These are phyloP conservation scores for Yponomeuta plumbellus DNA, from an alignment of 2,888 invertebrate species.

Conservation along the genomic window DNA sequence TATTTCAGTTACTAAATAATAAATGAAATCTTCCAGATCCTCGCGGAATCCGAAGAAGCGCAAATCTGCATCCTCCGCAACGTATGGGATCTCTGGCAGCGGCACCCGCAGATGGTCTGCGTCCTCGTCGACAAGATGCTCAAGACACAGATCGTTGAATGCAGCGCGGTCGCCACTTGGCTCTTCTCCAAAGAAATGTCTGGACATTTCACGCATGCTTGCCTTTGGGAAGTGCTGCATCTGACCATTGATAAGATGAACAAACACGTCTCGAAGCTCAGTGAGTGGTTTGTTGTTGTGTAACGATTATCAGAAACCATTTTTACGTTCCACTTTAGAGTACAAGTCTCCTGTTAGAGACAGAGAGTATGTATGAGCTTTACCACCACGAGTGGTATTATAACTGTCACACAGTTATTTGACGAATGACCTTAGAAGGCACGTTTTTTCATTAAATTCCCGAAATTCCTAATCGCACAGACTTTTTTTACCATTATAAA, in stretches of 20 bases:
- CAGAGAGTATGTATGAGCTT: no score
- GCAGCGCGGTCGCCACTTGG: constrained; percentile 98
- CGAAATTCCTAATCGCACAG: no score
- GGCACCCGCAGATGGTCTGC: constrained; percentile 97
- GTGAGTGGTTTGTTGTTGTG: constrained; percentile 49
- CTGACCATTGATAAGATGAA: constrained; percentile 97
- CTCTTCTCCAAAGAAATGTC: constrained; percentile 97
- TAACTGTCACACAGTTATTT: no score
- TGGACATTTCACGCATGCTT: constrained; percentile 92
- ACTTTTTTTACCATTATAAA: no score
- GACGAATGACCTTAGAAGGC: no score
- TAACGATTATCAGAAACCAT: constrained; percentile 53
- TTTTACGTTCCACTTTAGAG: background rate
- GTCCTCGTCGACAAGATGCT: constrained; percentile 97
- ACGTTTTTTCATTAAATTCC: no score
- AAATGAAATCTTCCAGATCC: constrained; percentile 80
- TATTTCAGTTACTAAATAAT: no score
- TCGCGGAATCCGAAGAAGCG: constrained; percentile 96
- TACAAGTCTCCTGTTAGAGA: no score
- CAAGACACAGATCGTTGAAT: constrained; percentile 97
- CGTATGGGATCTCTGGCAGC: constrained; percentile 96
- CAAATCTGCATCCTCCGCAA: constrained; percentile 95
- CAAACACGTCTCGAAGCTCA: constrained; percentile 91
- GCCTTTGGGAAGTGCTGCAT: constrained; percentile 98
- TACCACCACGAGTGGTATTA: no score